phyloP scores from a whole-genome alignment of 2,797 vertebrate genomes.

The Pelochelys cantorii region DNA sequence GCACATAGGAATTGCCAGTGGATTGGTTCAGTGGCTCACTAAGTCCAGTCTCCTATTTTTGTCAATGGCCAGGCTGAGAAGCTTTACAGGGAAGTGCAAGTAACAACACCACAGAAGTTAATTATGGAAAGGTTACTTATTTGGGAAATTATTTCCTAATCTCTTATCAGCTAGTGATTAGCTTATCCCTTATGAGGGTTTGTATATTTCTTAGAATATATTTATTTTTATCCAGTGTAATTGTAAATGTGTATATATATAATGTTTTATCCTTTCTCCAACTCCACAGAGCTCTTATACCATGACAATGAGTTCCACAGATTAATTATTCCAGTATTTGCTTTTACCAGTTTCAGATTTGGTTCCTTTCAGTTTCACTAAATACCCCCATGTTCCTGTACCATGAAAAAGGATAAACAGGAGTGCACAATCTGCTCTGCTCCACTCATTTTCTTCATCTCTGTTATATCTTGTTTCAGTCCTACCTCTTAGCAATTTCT shows the following conservation, averaged over 20 bases:
- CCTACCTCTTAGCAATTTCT: not conserved
- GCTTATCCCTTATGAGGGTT: not conserved
- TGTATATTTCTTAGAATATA: not conserved
- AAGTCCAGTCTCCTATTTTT: constrained; percentile 20
- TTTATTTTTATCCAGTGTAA: constrained; percentile 24
- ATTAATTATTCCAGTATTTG: constrained; percentile 44
- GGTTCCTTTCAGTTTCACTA: not conserved
- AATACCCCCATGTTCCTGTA: not conserved
- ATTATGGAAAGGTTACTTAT: constrained; percentile 10
- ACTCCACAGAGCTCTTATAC: not conserved
- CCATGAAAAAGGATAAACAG: constrained; percentile 27
- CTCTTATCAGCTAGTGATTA: constrained; percentile 18
- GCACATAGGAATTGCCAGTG: not conserved
- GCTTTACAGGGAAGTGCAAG: constrained; percentile 38
- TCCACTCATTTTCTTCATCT: constrained; percentile 10
- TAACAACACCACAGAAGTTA: constrained; percentile 13
- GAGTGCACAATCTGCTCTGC: constrained; percentile 20
- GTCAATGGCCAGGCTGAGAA: not conserved
- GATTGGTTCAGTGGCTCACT: constrained; percentile 27
- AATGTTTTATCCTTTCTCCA: not conserved
- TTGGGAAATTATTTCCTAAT: constrained; percentile 15
- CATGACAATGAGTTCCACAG: not conserved
- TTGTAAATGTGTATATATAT: not conserved
- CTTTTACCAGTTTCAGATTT: not conserved
- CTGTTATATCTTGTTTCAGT: not conserved